Percentiles rank a stretch among this genome's conserved stretches.
phyloP scores from a whole-genome alignment of 2,888 invertebrate species.

The Mechanitis mazaeus region DNA sequence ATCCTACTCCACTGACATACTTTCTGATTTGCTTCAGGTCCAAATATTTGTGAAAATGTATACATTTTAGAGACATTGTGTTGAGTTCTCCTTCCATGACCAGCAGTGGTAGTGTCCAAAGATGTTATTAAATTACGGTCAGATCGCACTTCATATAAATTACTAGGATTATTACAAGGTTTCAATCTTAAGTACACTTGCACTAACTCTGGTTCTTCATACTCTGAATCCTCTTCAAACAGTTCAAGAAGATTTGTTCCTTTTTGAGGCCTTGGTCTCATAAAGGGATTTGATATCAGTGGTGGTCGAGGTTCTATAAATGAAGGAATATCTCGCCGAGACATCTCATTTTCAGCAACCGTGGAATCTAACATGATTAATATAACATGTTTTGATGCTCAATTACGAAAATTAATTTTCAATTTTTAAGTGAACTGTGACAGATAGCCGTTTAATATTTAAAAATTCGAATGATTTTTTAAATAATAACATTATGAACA shows the following conservation, averaged over 20 bases:
- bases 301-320: constrained; percentile 69
- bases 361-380: constrained; percentile 44
- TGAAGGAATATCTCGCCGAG: constrained; percentile 61
- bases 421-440: neutral
- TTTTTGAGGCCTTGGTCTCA: constrained; percentile 64
- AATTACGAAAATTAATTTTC: no score
- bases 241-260: constrained; percentile 61
- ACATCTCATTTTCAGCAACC: constrained; percentile 48
- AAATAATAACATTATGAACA: neutral
- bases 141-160: constrained; percentile 59
- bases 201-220: constrained; percentile 60
- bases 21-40: constrained; percentile 51
- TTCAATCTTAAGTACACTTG: constrained; percentile 75
- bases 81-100: constrained; percentile 60
- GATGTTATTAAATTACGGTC: constrained; percentile 60
- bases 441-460: neutral
- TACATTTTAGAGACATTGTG: constrained; percentile 70
- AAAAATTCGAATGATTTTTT: neutral
- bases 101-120: constrained; percentile 57
- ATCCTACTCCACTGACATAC: constrained; percentile 40
- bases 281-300: constrained; percentile 62
- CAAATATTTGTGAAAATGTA: constrained; percentile 65
- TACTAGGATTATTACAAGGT: constrained; percentile 53
- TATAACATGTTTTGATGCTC: no score
- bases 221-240: constrained; percentile 59